phyloP scores from a whole-genome alignment of 2,888 invertebrate species.

The Scelioninae gen. 1 region DNA sequence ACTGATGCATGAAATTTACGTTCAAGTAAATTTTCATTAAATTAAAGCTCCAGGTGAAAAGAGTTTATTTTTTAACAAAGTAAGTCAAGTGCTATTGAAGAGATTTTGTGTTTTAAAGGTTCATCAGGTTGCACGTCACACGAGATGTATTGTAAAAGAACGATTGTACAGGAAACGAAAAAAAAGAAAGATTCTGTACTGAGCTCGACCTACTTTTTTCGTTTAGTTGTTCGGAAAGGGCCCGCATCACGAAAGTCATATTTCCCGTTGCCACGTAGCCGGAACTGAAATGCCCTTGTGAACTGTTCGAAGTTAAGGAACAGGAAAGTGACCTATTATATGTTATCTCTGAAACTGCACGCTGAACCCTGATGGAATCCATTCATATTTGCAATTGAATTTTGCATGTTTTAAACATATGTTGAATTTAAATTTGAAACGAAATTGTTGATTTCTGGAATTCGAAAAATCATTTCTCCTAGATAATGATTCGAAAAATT shows the following conservation, averaged over 20 bases:
- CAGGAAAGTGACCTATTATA: constrained; percentile 59
- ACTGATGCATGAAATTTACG: constrained; percentile 4
- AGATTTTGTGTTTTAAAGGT: constrained; percentile 55
- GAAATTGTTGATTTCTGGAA: too few relatives aligned
- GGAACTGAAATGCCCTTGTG: constrained; percentile 66
- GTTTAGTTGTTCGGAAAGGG: constrained; percentile 65
- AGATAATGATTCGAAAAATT: too few relatives aligned
- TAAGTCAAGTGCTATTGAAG: constrained; percentile 50
- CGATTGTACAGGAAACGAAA: constrained; percentile 67
- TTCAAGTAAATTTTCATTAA: constrained; percentile 34
- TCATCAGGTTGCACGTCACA: constrained; percentile 63
- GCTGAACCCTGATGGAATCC: neutral
- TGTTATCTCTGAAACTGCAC: constrained; percentile 27
- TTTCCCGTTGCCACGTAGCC: constrained; percentile 64
- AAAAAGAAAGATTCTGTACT: constrained; percentile 65
- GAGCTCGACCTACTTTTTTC: constrained; percentile 66
- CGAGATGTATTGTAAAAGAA: constrained; percentile 61
- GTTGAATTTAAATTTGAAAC: too few relatives aligned
- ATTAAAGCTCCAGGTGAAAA: constrained; percentile 17
- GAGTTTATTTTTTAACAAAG: constrained; percentile 53
- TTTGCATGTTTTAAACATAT: too few relatives aligned
- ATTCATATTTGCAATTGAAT: neutral
- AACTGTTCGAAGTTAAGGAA: constrained; percentile 46
- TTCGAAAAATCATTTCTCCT: too few relatives aligned
- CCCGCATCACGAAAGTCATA: constrained; percentile 69